These are phyloP conservation scores for Nomada ruficornis DNA, from an alignment of 2,888 invertebrate genomes.

Conservation along the genomic window DNA sequence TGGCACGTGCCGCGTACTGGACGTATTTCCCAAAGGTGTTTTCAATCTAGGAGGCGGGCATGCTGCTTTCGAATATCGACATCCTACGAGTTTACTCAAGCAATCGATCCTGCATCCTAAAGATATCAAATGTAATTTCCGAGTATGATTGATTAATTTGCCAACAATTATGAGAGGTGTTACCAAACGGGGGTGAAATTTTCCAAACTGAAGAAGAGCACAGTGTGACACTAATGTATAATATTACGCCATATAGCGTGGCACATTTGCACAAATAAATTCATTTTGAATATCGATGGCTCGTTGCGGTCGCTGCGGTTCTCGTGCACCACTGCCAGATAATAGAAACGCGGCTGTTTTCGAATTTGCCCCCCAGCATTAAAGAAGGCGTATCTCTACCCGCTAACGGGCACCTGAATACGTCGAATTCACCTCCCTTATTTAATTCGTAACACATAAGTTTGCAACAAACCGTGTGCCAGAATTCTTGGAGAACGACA, in stretches of 20 bases:
- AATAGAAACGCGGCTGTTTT: conserved; percentile 54
- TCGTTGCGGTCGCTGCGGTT: conserved; percentile 44
- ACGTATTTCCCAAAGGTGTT: conserved; percentile 69
- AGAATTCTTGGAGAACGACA: background rate
- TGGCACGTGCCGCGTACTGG: conserved; percentile 44
- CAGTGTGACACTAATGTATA: conserved; percentile 3
- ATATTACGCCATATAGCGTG: background rate
- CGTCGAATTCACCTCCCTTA: background rate
- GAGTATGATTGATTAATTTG: background rate
- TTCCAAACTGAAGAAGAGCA: background rate
- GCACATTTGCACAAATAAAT: conserved; percentile 52
- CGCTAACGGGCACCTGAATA: conserved; percentile 48
- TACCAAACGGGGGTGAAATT: conserved; percentile 12
- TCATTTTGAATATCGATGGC: conserved; percentile 60
- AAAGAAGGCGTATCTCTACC: conserved; percentile 30
- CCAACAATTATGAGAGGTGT: background rate
- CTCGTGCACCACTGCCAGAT: conserved; percentile 38
- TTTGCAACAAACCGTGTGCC: conserved; percentile 5
- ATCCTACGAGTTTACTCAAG: conserved; percentile 43
- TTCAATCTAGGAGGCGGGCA: conserved; percentile 59
- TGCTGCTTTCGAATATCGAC: conserved; percentile 53
- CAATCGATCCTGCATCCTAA: conserved; percentile 20
- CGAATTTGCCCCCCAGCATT: conserved; percentile 39
- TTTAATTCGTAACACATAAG: conserved; percentile 36
- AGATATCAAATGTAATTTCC: background rate